Conservation (phyloP, 2,113 vertebrate species). For the Puntigrus tetrazona region DNA sequence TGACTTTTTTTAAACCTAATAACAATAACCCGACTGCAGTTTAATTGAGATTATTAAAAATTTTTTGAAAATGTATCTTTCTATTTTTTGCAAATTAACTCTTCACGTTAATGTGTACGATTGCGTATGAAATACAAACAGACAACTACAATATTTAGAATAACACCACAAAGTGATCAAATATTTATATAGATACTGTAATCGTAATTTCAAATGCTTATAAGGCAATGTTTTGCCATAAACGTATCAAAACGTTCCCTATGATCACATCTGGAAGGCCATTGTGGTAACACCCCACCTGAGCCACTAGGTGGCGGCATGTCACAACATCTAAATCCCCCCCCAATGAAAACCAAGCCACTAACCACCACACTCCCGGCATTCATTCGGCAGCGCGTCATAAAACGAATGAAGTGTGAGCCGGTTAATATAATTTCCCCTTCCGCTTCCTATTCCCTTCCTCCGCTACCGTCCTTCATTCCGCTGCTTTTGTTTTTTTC, state of each 20-base stretch:
- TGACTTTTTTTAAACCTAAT: too few relatives aligned
- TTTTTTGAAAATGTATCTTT: too few relatives aligned
- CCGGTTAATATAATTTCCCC: neutral
- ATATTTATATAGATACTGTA: too few relatives aligned
- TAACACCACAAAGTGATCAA: too few relatives aligned
- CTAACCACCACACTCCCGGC: neutral
- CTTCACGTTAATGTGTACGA: neutral
- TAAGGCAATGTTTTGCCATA: neutral
- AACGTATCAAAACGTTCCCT: neutral
- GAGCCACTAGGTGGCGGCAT: slow-evolving; percentile 88
- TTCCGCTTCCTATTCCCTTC: neutral
- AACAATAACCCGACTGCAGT: too few relatives aligned
- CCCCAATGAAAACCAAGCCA: neutral
- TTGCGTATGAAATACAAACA: neutral
- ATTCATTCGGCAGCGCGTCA: slow-evolving; percentile 13
- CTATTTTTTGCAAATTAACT: too few relatives aligned
- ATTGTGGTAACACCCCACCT: neutral
- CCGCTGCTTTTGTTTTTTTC: neutral
- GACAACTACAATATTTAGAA: too few relatives aligned
- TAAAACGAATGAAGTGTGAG: slow-evolving; percentile 4
- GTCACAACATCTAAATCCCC: slow-evolving; percentile 67
- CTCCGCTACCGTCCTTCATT: slow-evolving; percentile 40
- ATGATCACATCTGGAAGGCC: neutral
- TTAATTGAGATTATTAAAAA: too few relatives aligned
- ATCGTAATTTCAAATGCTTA: neutral